phyloP scores from a whole-genome alignment of 2,113 vertebrate genomes.

The Caretta caretta region DNA sequence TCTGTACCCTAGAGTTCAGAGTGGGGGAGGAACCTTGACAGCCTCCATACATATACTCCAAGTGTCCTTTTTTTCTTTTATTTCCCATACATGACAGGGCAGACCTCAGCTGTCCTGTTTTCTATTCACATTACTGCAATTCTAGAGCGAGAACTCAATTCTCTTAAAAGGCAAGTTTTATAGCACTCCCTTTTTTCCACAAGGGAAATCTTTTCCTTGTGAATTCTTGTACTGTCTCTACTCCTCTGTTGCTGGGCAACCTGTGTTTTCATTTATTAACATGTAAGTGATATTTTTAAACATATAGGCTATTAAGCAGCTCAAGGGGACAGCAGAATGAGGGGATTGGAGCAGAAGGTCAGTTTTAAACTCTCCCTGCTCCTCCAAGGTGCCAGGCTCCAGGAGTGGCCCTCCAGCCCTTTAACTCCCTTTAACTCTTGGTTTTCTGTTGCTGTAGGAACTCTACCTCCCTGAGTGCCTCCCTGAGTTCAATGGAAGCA shows the following conservation, averaged over 20 bases:
- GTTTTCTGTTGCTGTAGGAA: too few relatives aligned
- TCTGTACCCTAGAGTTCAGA: too few relatives aligned
- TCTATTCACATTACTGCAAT: accelerated
- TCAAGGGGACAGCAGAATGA: background rate
- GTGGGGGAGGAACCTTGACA: too few relatives aligned
- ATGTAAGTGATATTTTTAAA: background rate
- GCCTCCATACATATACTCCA: background rate
- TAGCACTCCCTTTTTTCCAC: background rate
- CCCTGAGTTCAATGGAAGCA: too few relatives aligned
- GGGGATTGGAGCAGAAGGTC: background rate
- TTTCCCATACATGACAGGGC: background rate
- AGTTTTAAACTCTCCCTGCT: background rate
- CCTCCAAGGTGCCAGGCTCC: background rate
- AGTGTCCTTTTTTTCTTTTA: background rate
- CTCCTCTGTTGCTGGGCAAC: background rate
- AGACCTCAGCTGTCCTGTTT: background rate
- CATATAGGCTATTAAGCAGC: background rate
- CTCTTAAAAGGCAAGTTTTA: background rate
- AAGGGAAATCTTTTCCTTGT: accelerated
- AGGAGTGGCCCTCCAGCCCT: background rate
- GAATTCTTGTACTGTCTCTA: background rate
- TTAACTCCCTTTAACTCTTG: background rate
- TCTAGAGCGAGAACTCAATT: background rate
- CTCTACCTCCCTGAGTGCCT: too few relatives aligned
- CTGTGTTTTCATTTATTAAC: background rate